These are phyloP conservation scores for Dynastes tityus DNA, from an alignment of 2,888 invertebrate genomes.

Conservation along the genomic window DNA sequence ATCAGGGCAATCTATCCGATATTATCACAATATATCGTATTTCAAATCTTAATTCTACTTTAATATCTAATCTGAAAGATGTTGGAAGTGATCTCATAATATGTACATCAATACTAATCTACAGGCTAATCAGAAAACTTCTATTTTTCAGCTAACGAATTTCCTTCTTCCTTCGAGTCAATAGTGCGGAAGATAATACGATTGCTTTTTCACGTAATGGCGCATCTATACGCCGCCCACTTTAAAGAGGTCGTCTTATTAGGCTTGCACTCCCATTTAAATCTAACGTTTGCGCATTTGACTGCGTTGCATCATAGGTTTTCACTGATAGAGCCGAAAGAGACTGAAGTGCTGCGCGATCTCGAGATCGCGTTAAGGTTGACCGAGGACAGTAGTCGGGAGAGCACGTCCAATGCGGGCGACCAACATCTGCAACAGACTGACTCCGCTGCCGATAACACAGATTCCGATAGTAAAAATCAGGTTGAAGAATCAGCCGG, in stretches of 20 bases:
- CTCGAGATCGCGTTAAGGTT: constrained; percentile 86
- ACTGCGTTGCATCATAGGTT: constrained; percentile 90
- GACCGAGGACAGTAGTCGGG: constrained; percentile 61
- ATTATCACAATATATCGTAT: no score
- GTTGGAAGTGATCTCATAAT: no score
- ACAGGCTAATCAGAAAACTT: background rate
- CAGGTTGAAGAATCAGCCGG: constrained; percentile 68
- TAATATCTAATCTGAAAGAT: no score
- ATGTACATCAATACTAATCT: no score
- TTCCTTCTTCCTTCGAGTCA: constrained; percentile 94
- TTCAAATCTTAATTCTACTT: no score
- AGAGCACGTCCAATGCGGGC: constrained; percentile 62
- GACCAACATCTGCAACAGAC: constrained; percentile 53
- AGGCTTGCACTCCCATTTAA: constrained; percentile 96
- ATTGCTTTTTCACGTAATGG: constrained; percentile 97
- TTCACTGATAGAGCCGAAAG: constrained; percentile 94
- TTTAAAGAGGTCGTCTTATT: constrained; percentile 95
- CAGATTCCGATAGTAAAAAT: constrained; percentile 55
- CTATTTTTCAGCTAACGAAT: constrained; percentile 84
- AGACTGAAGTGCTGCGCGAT: constrained; percentile 95
- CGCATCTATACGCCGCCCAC: constrained; percentile 98
- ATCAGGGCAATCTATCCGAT: no score
- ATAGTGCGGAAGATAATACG: constrained; percentile 97
- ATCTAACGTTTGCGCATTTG: constrained; percentile 97
- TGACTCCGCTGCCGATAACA: constrained; percentile 51